Base-by-base conservation (phyloP, 2,113 vertebrate species). In the Empidonax traillii region DNA sequence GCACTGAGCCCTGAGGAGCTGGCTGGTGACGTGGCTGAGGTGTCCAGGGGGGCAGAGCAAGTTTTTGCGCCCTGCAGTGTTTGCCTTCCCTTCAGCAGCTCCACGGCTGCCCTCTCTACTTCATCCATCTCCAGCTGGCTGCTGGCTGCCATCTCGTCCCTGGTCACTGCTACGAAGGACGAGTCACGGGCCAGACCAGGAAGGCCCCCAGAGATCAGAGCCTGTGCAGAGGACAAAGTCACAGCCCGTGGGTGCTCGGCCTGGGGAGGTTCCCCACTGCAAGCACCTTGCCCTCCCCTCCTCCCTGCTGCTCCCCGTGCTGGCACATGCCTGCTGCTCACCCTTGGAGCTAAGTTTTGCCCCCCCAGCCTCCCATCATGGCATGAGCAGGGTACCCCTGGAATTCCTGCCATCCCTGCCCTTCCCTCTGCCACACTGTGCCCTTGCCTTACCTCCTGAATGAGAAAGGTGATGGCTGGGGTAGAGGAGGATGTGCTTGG, bases 391-490 rank as follows among this genome's bases (percentile, higher is more conserved):
- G 18, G 53, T 7, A n/a, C 12, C 44, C 52, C 77, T 31, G 20
- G 41, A 27, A 44, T 25, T 9, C 44, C 33, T 15, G 52, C 43
- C 52, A 9, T 22, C 47, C n/a, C 69, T 74, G n/a, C 56, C 37
- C 25, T 25, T 49, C 55, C 43, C 86, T 24, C 53, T 65, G 66
- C 72, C 31, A 55, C 43, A 10, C 39, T 66, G 41, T 51, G 56
- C 28, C 39, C 37, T 17, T 33, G 17, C 9, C 95, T 97, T 94
- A 99, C 99, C 98, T 99, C 97, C 52, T 98, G 98, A 69, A 99
- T 97, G 30, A 99, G 98, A 88, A 97, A 97, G 92, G 98, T 97
- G 8, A 98, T 98, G 37, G 98, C 98, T 8, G 97, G 92, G 7
- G 94, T 95, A 19, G 72, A 93, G 66, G 61, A 93, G 66, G 61